A percentile compares a stretch with the other conserved stretches of the same genome.
These are phyloP conservation scores for Allobates femoralis DNA, from an alignment of 2,797 vertebrate species.

Conservation along the genomic window DNA sequence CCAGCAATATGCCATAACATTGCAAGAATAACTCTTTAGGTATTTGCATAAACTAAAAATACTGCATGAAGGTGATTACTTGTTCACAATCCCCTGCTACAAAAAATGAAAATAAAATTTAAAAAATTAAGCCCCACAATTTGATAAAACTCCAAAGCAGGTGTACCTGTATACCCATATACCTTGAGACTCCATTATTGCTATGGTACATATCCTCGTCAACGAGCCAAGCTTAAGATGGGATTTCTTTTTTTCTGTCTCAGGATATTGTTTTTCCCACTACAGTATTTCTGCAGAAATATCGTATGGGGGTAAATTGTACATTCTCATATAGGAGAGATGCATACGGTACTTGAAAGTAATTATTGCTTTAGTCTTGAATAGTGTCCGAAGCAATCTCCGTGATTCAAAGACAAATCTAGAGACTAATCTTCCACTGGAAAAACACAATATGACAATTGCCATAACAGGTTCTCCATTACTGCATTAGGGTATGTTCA, in stretches of 20 bases:
- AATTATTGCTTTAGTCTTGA: constrained; percentile 53
- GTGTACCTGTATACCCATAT: background rate
- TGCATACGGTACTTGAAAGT: background rate
- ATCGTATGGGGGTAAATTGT: background rate
- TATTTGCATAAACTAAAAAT: background rate
- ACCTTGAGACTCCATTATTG: background rate
- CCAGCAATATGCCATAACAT: no score
- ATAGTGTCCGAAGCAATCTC: background rate
- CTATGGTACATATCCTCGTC: background rate
- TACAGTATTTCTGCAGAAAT: background rate
- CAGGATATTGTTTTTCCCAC: background rate
- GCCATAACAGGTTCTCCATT: no score
- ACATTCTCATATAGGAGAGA: background rate
- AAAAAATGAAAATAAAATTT: no score
- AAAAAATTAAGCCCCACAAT: background rate
- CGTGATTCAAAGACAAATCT: background rate
- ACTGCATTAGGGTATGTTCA: background rate
- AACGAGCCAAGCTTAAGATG: background rate
- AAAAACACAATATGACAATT: background rate
- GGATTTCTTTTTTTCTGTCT: background rate
- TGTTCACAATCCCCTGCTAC: background rate
- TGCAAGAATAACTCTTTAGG: background rate
- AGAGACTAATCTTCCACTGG: background rate
- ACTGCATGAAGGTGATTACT: background rate
- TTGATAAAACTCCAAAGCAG: background rate